These are phyloP conservation scores for Lamellibrachia columna DNA, from an alignment of 2,888 invertebrate genomes.

Conservation along the genomic window DNA sequence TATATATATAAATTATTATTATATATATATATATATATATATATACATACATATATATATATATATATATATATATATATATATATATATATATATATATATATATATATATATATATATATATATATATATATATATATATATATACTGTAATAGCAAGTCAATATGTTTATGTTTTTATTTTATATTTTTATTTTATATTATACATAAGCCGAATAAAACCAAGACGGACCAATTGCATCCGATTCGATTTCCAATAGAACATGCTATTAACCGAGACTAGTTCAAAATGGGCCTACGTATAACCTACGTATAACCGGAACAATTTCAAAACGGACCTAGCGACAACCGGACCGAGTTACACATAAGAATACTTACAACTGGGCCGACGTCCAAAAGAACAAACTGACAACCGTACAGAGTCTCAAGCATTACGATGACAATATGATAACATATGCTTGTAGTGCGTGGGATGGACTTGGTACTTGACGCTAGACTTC, in stretches of 20 bases:
- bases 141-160: too few species aligned
- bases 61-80: constrained; percentile 19
- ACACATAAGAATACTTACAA: too few species aligned
- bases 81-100: constrained; percentile 19
- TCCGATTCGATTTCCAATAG: too few species aligned
- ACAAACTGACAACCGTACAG: neutral
- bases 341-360: too few species aligned
- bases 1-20: too few species aligned
- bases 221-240: neutral
- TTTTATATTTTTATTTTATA: neutral
- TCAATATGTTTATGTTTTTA: too few species aligned
- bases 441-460: neutral
- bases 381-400: too few species aligned
- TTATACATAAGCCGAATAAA: neutral
- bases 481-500: neutral
- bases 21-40: constrained; percentile 19
- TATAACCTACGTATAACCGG: too few species aligned
- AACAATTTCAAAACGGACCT: too few species aligned
- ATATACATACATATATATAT: neutral
- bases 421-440: neutral
- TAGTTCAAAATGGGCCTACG: too few species aligned
- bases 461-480: neutral
- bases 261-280: too few species aligned
- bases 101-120: neutral
- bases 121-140: neutral